Evolutionary conservation across 1,140 invertebrate genomes (phyloP).

Genomic region (Phymorhynchus buccinoides): DNA sequence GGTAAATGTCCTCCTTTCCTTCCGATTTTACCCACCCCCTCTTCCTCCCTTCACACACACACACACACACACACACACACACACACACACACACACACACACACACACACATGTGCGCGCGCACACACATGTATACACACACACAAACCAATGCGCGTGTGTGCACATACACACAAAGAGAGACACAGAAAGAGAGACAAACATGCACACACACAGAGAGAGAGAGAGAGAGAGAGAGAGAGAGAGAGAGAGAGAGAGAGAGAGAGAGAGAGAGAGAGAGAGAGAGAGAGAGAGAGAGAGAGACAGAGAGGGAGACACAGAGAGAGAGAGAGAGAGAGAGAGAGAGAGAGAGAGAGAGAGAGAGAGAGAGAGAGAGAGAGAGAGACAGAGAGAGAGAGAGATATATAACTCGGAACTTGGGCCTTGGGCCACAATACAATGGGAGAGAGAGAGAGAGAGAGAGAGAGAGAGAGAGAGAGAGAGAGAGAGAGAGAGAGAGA

Average conservation of each 20-base stretch:
- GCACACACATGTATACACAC: background rate
- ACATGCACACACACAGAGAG: background rate
- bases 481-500: background rate
- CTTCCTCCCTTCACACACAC: too few species aligned
- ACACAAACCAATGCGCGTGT: too few species aligned
- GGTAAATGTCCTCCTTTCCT: too few species aligned
- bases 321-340: background rate
- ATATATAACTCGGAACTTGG: background rate
- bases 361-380: background rate
- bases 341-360: background rate
- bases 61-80: background rate
- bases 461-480: too few species aligned
- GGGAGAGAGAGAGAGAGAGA: slow-evolving; percentile 3
- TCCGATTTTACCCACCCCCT: background rate
- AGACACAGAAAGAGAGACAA: background rate
- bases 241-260: background rate
- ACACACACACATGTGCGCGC: background rate
- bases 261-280: background rate
- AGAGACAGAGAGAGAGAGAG: background rate
- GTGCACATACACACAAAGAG: slow-evolving; percentile 3
- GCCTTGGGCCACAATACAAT: background rate
- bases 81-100: background rate
- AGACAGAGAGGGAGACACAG: background rate
- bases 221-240: background rate
- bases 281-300: background rate